Base-by-base conservation (phyloP, 2,113 vertebrate species). In the Nothoprocta perdicaria region DNA sequence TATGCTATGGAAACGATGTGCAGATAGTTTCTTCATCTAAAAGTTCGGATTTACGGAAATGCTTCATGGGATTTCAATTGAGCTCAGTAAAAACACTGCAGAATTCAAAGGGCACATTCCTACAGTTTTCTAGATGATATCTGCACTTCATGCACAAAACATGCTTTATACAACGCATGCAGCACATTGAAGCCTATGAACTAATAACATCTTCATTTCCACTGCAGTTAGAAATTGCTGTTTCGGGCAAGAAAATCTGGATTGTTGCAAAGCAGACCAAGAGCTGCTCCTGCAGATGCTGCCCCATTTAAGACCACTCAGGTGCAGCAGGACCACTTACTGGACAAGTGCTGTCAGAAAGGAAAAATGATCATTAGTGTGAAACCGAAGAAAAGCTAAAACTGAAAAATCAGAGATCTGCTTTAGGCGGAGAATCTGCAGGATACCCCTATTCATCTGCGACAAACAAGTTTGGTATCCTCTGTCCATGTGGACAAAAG, bases 211-310 rank as follows among this genome's bases (percentile, higher is more conserved):
- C 63, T 31, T 50, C 38, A 21, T 46, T 92, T 57, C 35, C 55
- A 35, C n/a, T 31, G 52, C 57, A 48, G 38, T 68, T 43, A 27
- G 55, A 77, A 79, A 87, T 4, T 46, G 79, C 71, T 61, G 35
- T 31, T 79, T 69, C 18, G 26, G 41, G 61, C 81, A 81, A 60
- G 48, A 53, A 67, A 45, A 50, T 55, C 27, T 31, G 53, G 43
- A 86, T 80, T 53, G 48, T 26, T 60, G 91, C 71, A 85, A 80
- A 73, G 60, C 19, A 33, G 60, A 72, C 73, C 35, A 65, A 41
- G 46, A 88, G 69, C 17, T 65, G 65, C 50, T 86, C 60, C 89
- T 77, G 33, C 83, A 90, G 80, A 68, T 74, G 84, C 80, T 65
- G 76, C 48, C 68, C 80, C 60, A 65, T 74, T 86, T 77, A 83